Percentiles rank a stretch among this genome's conserved stretches.
Conservation (phyloP, 2,888 invertebrate species). For the Carpatolechia fugitivella region DNA sequence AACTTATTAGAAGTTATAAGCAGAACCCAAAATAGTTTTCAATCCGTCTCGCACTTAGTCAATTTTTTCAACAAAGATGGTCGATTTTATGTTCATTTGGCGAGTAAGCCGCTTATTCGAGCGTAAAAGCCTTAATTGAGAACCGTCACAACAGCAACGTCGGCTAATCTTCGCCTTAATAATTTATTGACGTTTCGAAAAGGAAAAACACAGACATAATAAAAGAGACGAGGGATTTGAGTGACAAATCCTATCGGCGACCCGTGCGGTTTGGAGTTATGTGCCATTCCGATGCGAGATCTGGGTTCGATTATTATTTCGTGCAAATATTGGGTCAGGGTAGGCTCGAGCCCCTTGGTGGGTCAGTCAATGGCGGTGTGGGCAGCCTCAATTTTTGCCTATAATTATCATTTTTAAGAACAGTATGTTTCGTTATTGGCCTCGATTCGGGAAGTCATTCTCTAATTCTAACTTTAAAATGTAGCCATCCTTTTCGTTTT, state of each 20-base stretch:
- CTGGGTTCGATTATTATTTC: no score
- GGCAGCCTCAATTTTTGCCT: no score
- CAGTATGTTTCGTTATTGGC: no score
- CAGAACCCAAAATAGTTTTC: background rate
- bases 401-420: no score
- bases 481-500: no score
- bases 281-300: background rate
- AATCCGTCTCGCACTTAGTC: background rate
- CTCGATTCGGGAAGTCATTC: no score
- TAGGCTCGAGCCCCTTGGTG: no score
- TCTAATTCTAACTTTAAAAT: no score
- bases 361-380: no score
- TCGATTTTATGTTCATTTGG: constrained; percentile 23
- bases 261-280: constrained; percentile 13
- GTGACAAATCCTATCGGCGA: constrained; percentile 58
- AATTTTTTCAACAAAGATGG: constrained; percentile 1
- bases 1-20: background rate
- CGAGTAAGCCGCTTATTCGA: constrained; percentile 48
- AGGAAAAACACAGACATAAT: background rate
- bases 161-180: constrained; percentile 21
- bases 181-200: constrained; percentile 17
- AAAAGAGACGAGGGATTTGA: constrained; percentile 31
- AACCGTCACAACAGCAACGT: constrained; percentile 56
- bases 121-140: constrained; percentile 49
- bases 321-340: no score